Percentiles rank a stretch among this genome's conserved stretches.
Conservation (phyloP, 2,888 invertebrate genomes). For the Monochamus alternatus region DNA sequence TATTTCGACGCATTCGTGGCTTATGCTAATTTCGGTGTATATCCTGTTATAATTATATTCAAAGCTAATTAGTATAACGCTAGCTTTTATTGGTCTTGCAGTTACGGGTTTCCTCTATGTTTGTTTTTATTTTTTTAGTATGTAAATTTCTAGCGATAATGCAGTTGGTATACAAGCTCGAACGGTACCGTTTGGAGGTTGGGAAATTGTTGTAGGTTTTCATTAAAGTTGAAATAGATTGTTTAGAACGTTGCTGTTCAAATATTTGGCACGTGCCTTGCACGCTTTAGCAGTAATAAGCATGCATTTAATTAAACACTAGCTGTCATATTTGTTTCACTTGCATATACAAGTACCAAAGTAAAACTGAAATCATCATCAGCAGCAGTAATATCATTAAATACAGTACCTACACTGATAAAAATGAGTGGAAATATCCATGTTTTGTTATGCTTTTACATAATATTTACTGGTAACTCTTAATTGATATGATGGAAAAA, state of each 20-base stretch:
- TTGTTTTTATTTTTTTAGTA: conserved; percentile 27
- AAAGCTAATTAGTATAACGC: conserved; percentile 28
- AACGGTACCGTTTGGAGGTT: conserved; percentile 17
- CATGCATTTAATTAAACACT: not conserved
- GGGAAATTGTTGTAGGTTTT: not conserved
- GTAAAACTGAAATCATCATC: no score
- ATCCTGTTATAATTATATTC: conserved; percentile 31
- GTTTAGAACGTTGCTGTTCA: conserved; percentile 9
- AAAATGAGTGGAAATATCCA: no score
- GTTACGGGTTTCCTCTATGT: conserved; percentile 26
- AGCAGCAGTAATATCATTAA: no score
- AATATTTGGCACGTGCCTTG: conserved; percentile 12
- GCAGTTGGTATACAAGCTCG: not conserved
- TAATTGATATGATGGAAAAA: no score
- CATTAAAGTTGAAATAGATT: conserved; percentile 1
- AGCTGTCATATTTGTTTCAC: not conserved
- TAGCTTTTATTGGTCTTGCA: conserved; percentile 26
- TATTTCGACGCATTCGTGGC: not conserved
- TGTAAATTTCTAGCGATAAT: conserved; percentile 22
- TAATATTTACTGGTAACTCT: no score
- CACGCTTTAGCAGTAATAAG: conserved; percentile 2
- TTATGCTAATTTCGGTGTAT: conserved; percentile 10
- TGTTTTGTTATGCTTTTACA: no score
- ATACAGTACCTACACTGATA: no score
- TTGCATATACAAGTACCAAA: no score